Evolutionary conservation across 2,888 invertebrate genomes (phyloP), one percentile per base, ranked within the genome.

Genomic region (Pristionchus exspectatus): DNA sequence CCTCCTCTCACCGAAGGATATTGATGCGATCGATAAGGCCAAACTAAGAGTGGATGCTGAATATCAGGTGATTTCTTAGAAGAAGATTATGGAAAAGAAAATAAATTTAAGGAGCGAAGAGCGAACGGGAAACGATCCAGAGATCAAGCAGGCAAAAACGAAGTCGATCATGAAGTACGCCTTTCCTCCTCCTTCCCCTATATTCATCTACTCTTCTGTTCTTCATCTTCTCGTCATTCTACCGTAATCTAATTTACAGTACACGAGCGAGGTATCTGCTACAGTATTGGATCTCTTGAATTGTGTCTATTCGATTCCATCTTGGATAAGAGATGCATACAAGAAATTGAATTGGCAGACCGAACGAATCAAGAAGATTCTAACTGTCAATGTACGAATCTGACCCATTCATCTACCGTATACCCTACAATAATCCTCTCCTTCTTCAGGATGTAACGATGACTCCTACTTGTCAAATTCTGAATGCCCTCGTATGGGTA

Each of bases 301-400:
- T 30, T 38, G 74, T 18, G 7, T 74, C 74, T 38, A 74, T 33
- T 74, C 74, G 38, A 74, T 74, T 74, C 74, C 74, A 2, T 33
- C 74, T 33, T 74, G 74, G 74, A 21, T 74, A 14, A 38, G 74
- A 74, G 30, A 3, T 38, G 27, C 21, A 38, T 74, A 4, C 74
- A 74, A 38, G 74, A 74, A 74, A 74, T 18, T 74, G 38, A 24
- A 33, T 18, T 74, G 74, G 74, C 33, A 30, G 38, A 38, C 30
- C 38, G 30, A 33, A 18, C 1, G 74, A 16, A 30, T 74, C 74
- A 30, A 74, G 33, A 74, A 74, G 21, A 74, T 74, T 38, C 10
- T 74, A 5, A 74, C 74, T 38, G 74, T 74, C 74, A 74, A 74
- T 74, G 74, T 74, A 66, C 27, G 74, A 74, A 27, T 74, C 38